Conservation (phyloP, 2,113 vertebrate species). For the Misgurnus anguillicaudatus region DNA sequence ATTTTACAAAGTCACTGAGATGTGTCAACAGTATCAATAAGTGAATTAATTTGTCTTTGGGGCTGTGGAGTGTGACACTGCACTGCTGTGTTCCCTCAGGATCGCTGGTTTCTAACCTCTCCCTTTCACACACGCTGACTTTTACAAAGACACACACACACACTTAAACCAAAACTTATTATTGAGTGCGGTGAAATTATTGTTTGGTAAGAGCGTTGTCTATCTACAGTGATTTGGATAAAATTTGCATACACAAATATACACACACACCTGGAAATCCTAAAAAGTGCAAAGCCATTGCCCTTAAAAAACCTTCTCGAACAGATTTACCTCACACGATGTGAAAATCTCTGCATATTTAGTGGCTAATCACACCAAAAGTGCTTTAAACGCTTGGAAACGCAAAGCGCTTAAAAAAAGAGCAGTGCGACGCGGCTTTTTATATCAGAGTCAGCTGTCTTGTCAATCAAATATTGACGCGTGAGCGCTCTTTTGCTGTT, state of each 20-base stretch:
- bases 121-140: constrained; percentile 4
- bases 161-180: background rate
- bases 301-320: background rate
- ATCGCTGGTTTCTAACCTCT: constrained; percentile 60
- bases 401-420: too few species aligned
- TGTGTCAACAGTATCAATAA: constrained; percentile 85
- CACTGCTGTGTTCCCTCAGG: constrained; percentile 62
- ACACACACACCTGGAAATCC: background rate
- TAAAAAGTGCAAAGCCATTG: background rate
- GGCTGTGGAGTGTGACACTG: constrained; percentile 74
- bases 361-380: too few species aligned
- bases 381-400: too few species aligned
- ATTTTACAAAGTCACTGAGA: constrained; percentile 89
- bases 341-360: background rate
- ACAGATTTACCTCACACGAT: background rate
- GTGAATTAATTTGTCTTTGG: constrained; percentile 83
- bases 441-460: too few species aligned
- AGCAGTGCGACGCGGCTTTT: too few species aligned
- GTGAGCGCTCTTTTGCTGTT: too few species aligned
- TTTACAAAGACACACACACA: constrained; percentile 36
- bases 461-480: too few species aligned
- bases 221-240: background rate
- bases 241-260: background rate
- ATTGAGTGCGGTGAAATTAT: background rate
- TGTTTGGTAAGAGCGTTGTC: background rate